Conservation (phyloP, 2,888 invertebrate species). For the Melipona beecheii region DNA sequence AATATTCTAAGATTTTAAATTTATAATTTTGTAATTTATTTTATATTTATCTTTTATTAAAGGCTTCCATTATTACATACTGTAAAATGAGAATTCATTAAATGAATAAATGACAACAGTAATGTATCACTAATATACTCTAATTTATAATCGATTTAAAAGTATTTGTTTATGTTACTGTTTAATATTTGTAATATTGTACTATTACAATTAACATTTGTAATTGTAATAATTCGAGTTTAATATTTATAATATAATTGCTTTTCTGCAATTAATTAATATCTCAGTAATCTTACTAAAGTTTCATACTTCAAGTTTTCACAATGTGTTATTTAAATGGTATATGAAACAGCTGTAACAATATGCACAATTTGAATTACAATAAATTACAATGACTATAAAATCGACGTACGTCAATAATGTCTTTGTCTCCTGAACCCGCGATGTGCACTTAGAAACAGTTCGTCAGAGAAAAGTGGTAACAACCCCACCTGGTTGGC, state of each 20-base stretch:
- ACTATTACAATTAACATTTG: neutral
- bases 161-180: no score
- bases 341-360: neutral
- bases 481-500: conserved; percentile 80
- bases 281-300: neutral
- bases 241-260: neutral
- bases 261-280: neutral
- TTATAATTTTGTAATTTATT: neutral
- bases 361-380: neutral
- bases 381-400: neutral
- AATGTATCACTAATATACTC: no score
- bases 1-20: no score
- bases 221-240: neutral
- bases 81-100: neutral
- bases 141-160: no score
- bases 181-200: no score
- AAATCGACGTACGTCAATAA: conserved; percentile 1
- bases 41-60: neutral
- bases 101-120: neutral
- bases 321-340: neutral
- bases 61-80: neutral
- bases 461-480: conserved; percentile 71
- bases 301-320: neutral
- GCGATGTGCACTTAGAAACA: conserved; percentile 63
- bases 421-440: conserved; percentile 53